Evolutionary conservation across 2,113 vertebrate species (phyloP).

Genomic region (Lagopus leucura): DNA sequence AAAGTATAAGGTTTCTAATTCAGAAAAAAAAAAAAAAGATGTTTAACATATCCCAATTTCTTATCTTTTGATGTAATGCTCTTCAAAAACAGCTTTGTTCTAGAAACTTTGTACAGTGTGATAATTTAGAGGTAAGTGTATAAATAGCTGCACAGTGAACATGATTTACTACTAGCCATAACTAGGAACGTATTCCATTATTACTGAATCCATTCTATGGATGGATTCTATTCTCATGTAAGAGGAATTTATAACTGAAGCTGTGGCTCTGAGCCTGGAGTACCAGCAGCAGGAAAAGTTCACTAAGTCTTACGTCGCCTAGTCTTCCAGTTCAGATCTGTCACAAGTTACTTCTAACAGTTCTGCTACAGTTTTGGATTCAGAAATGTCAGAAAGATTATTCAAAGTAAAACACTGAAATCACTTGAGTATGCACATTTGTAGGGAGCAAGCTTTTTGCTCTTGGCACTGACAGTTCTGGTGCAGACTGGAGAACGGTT

Average conservation of each 20-base stretch:
- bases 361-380: neutral
- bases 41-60: neutral
- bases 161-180: neutral
- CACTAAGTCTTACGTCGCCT: neutral
- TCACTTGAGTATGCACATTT: slow-evolving; percentile 45
- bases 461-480: slow-evolving; percentile 41
- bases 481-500: neutral
- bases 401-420: slow-evolving; percentile 32
- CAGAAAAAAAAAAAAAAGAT: neutral
- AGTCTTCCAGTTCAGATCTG: neutral
- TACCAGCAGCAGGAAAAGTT: neutral
- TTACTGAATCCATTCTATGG: neutral
- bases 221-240: neutral
- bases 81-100: neutral
- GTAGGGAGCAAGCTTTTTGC: slow-evolving; percentile 28
- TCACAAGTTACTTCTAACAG: neutral
- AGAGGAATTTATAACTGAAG: neutral
- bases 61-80: neutral
- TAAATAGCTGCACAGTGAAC: neutral
- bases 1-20: neutral
- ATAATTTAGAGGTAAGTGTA: neutral
- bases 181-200: neutral
- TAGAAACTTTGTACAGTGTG: neutral
- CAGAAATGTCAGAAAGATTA: slow-evolving; percentile 57
- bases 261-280: neutral